Evolutionary conservation across 2,113 vertebrate genomes (phyloP).

Genomic region (Mustelus asterias): DNA sequence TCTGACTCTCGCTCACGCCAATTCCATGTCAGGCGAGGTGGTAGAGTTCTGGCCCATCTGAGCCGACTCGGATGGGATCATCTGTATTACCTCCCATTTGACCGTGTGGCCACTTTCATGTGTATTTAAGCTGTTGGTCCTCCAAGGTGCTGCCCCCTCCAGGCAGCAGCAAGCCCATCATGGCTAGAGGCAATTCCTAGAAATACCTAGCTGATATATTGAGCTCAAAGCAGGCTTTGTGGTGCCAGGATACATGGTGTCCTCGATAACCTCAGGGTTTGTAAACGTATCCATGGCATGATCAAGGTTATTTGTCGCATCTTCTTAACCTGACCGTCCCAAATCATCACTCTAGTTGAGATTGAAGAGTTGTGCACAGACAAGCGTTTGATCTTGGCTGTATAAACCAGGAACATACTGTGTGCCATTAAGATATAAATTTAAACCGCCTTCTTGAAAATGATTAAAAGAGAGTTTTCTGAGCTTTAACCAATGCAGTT

Average conservation of each 20-base stretch:
- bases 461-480: not conserved
- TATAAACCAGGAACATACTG: not conserved
- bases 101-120: not conserved
- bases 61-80: not conserved
- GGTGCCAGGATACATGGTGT: not conserved
- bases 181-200: not conserved
- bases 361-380: not conserved
- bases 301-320: not conserved
- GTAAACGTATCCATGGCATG: not conserved
- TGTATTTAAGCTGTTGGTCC: not conserved
- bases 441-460: not conserved
- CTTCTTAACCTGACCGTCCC: not conserved
- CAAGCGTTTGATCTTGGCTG: not conserved
- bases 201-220: not conserved
- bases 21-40: too few species aligned
- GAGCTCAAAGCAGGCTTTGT: not conserved
- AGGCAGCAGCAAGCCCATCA: not conserved
- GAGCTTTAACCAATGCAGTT: not conserved
- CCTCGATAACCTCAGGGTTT: not conserved
- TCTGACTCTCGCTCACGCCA: too few species aligned
- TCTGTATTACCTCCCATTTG: not conserved
- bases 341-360: not conserved
- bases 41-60: too few species aligned
- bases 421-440: not conserved
- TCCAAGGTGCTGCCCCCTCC: not conserved